Evolutionary conservation across 2,888 invertebrate genomes (phyloP).

Genomic region (Synergus umbraculus): DNA sequence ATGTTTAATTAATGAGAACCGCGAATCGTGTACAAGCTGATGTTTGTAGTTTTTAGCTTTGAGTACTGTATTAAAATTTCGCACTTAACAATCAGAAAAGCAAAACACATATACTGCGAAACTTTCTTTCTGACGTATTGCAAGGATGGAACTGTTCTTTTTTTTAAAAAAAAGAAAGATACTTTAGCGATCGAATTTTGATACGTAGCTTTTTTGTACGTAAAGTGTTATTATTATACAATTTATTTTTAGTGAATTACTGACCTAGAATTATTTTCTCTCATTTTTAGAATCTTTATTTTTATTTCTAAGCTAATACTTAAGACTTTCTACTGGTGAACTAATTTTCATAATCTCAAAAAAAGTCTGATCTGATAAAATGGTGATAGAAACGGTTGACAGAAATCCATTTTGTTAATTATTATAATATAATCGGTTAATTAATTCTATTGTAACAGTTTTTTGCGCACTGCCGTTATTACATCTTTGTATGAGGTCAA

Average conservation of each 20-base stretch:
- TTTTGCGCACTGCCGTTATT: slow-evolving; percentile 32
- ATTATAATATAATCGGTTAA: background rate
- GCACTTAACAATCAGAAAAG: background rate
- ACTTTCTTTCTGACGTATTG: slow-evolving; percentile 11
- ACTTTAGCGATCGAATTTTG: background rate
- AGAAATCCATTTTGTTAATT: slow-evolving; percentile 27
- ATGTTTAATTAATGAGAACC: slow-evolving; percentile 1
- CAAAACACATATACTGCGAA: background rate
- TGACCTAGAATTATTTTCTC: slow-evolving; percentile 12
- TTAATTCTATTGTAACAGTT: slow-evolving; percentile 20
- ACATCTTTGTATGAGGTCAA: slow-evolving; percentile 30
- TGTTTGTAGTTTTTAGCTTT: slow-evolving; percentile 13
- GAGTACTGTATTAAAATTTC: slow-evolving; percentile 12
- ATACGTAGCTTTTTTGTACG: slow-evolving; percentile 18
- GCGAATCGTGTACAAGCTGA: slow-evolving; percentile 2
- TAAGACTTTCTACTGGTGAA: slow-evolving; percentile 19
- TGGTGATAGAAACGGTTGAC: slow-evolving; percentile 29
- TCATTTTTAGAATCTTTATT: background rate
- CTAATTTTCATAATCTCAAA: slow-evolving; percentile 28
- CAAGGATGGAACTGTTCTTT: slow-evolving; percentile 10
- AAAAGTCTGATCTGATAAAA: slow-evolving; percentile 37
- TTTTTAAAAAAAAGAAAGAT: background rate
- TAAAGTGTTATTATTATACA: slow-evolving; percentile 37
- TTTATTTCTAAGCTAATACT: slow-evolving; percentile 3
- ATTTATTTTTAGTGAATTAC: slow-evolving; percentile 24